Percentiles rank a stretch among this genome's conserved stretches.
phyloP scores from a whole-genome alignment of 2,113 vertebrate genomes.

The Nothoprocta perdicaria region DNA sequence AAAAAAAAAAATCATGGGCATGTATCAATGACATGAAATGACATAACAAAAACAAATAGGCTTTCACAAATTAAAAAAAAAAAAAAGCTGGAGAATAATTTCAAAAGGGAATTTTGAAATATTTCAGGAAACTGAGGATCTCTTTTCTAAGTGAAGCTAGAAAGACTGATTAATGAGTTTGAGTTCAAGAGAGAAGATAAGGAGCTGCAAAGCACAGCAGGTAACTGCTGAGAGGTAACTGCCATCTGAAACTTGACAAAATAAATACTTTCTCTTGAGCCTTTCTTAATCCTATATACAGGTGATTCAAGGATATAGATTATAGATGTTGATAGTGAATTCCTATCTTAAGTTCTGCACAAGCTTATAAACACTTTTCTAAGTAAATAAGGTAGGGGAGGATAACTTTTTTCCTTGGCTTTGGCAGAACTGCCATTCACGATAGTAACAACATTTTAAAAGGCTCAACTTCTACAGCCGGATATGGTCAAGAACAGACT shows the following conservation, averaged over 20 bases:
- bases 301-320: background rate
- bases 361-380: background rate
- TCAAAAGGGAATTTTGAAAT: background rate
- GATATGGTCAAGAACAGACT: background rate
- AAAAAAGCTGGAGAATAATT: background rate
- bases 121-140: background rate
- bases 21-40: background rate
- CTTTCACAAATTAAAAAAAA: background rate
- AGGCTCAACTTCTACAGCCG: background rate
- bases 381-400: background rate
- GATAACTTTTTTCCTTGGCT: background rate
- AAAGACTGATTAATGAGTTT: background rate
- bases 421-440: background rate
- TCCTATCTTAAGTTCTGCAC: background rate
- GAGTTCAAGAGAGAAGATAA: background rate
- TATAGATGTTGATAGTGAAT: too few species aligned
- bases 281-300: background rate
- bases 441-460: background rate
- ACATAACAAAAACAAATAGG: background rate
- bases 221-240: background rate
- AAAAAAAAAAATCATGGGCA: background rate
- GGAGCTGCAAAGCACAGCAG: background rate
- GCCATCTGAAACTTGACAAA: background rate
- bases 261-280: background rate
- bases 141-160: background rate